phyloP scores from a whole-genome alignment of 2,888 invertebrate genomes.

The Zelleria hepariella region DNA sequence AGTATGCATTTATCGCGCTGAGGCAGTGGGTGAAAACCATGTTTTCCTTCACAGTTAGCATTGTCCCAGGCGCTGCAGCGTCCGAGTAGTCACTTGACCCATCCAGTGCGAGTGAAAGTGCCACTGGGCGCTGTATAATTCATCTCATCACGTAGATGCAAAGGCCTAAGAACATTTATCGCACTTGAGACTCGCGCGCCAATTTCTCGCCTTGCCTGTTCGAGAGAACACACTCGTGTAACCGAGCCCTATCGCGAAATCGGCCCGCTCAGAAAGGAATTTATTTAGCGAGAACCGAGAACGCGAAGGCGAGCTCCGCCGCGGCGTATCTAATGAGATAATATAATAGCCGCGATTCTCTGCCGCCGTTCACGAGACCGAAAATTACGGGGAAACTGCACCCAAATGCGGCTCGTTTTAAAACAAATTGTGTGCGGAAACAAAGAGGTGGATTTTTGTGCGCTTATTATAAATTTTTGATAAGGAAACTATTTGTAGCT shows the following conservation, averaged over 20 bases:
- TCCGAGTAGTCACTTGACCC: too few relatives aligned
- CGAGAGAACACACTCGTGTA: background rate
- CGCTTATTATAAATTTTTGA: too few relatives aligned
- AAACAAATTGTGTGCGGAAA: slow-evolving; percentile 29
- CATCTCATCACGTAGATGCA: too few relatives aligned
- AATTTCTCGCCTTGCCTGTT: background rate
- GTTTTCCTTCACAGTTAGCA: too few relatives aligned
- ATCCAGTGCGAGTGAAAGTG: too few relatives aligned
- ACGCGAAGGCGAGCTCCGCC: slow-evolving; percentile 35
- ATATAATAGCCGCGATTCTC: slow-evolving; percentile 68
- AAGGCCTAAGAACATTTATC: too few relatives aligned
- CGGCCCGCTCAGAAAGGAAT: slow-evolving; percentile 49
- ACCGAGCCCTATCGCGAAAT: slow-evolving; percentile 35
- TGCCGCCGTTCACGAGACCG: slow-evolving; percentile 49
- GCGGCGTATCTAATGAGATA: slow-evolving; percentile 69
- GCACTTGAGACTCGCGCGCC: background rate
- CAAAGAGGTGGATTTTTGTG: slow-evolving; percentile 25
- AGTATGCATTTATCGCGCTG: too few relatives aligned
- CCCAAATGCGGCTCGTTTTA: slow-evolving; percentile 31
- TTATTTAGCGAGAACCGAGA: slow-evolving; percentile 57
- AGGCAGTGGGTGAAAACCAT: too few relatives aligned
- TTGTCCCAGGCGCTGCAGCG: too few relatives aligned
- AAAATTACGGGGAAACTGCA: slow-evolving; percentile 65
- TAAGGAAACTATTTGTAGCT: too few relatives aligned
- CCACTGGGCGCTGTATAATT: too few relatives aligned